Conservation (phyloP, 2,888 invertebrate genomes). For the Nephrotoma flavescens region DNA sequence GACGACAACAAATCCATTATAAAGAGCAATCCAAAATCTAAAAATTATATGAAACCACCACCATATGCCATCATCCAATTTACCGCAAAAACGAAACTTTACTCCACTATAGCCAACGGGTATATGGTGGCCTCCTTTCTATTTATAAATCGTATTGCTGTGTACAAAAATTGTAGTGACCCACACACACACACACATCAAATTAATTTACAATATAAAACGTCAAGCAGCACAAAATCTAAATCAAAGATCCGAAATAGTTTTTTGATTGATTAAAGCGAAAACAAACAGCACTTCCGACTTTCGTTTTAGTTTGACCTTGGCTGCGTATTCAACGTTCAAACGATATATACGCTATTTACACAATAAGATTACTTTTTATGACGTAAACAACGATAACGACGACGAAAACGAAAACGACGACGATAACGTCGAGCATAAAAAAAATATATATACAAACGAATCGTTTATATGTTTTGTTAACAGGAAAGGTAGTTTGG, state of each 20-base stretch:
- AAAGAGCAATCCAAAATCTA: not conserved
- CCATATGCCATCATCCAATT: not conserved
- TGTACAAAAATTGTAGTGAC: not conserved
- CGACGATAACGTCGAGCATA: not conserved
- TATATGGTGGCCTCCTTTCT: not conserved
- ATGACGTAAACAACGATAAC: not conserved
- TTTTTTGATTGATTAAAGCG: not conserved
- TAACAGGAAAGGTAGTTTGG: not conserved
- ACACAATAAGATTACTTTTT: not conserved
- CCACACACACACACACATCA: not conserved
- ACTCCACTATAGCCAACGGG: not conserved
- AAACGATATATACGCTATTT: not conserved
- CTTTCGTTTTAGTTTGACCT: not conserved
- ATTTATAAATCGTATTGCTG: not conserved
- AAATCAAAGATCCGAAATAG: not conserved
- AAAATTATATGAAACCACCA: not conserved
- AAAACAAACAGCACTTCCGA: not conserved
- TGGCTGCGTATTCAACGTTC: not conserved
- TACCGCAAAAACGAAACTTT: not conserved
- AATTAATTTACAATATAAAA: not conserved
- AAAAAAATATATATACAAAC: not conserved
- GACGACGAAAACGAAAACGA: not conserved
- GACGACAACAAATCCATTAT: not conserved
- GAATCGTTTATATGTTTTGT: not conserved
- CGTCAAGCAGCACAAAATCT: not conserved